These are phyloP conservation scores for Acanthisitta chloris DNA, from an alignment of 2,113 vertebrate genomes.

Conservation along the genomic window DNA sequence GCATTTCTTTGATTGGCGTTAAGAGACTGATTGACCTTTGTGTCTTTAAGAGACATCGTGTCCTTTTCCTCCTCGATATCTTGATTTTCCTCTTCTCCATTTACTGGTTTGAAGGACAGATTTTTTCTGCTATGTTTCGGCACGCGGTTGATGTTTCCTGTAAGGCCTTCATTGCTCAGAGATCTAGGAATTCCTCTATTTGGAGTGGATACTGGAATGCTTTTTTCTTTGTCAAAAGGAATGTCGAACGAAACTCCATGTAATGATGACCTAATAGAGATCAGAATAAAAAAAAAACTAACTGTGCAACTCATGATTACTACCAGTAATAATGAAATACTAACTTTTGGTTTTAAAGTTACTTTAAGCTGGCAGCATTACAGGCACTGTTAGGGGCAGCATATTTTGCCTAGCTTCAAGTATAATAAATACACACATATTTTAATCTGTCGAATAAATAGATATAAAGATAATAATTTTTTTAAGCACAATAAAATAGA, in stretches of 20 bases:
- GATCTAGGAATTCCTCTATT: constrained; percentile 86
- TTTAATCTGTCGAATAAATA: background rate
- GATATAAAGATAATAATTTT: background rate
- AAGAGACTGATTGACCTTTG: constrained; percentile 8
- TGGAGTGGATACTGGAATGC: constrained; percentile 55
- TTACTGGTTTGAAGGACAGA: constrained; percentile 89
- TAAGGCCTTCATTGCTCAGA: constrained; percentile 90
- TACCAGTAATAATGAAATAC: background rate
- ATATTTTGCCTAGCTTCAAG: background rate
- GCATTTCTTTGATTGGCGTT: constrained; percentile 52
- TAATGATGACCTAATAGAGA: constrained; percentile 81
- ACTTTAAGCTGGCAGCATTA: background rate
- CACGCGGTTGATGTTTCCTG: constrained; percentile 77
- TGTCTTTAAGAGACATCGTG: constrained; percentile 53
- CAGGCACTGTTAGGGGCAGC: background rate
- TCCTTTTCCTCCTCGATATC: constrained; percentile 87
- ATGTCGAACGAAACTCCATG: constrained; percentile 98
- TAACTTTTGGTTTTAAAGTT: background rate
- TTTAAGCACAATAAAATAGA: background rate
- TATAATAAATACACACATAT: background rate
- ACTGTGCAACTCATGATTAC: background rate
- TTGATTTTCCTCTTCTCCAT: constrained; percentile 79
- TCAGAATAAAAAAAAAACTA: constrained; percentile 33
- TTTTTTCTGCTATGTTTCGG: constrained; percentile 84
- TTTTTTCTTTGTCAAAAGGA: constrained; percentile 90